Conservation (phyloP, 2,113 vertebrate species). For the Daubentonia madagascariensis region DNA sequence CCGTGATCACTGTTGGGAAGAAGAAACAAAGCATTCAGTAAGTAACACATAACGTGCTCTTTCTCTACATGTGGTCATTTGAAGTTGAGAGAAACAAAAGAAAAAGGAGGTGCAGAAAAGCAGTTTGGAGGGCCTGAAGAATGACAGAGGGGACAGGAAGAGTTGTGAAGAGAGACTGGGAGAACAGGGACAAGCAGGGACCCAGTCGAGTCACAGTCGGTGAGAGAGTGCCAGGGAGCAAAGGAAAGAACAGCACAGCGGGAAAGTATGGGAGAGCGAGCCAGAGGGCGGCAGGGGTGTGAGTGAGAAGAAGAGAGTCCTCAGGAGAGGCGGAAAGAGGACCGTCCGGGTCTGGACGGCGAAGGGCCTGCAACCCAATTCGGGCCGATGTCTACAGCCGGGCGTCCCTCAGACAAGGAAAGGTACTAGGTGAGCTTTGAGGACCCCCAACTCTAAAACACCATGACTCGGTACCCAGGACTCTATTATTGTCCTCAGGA, state of each 20-base stretch:
- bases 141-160: not conserved
- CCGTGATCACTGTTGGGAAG: not conserved
- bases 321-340: not conserved
- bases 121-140: not conserved
- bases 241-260: not conserved
- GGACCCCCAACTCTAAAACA: not conserved
- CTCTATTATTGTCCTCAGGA: not conserved
- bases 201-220: no score
- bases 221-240: not conserved
- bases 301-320: no score
- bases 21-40: not conserved
- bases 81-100: not conserved
- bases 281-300: rapidly evolving
- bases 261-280: not conserved
- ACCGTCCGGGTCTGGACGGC: not conserved
- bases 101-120: not conserved
- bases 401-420: not conserved
- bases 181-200: not conserved
- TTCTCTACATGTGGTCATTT: not conserved
- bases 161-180: not conserved
- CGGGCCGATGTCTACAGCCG: not conserved
- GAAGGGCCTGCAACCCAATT: not conserved
- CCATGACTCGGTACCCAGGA: not conserved
- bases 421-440: not conserved
- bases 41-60: not conserved